phyloP scores from a whole-genome alignment of 2,797 vertebrate species.

The Myotis findleyi region DNA sequence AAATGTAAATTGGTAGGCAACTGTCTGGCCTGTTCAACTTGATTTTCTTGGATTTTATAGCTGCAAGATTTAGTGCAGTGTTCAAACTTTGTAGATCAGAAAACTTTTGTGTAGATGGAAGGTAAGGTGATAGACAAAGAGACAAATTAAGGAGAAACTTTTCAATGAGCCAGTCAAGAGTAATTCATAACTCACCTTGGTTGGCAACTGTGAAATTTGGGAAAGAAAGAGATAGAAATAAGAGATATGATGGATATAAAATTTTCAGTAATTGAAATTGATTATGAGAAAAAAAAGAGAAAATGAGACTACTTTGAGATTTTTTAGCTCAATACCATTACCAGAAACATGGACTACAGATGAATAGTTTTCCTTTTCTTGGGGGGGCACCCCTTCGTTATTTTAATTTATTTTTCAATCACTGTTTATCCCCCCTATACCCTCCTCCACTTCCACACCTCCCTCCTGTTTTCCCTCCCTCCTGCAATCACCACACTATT shows the following conservation, averaged over 20 bases:
- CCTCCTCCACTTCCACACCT: too few species aligned
- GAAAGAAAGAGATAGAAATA: neutral
- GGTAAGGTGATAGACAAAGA: neutral
- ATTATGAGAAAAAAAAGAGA: neutral
- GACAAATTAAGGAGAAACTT: neutral
- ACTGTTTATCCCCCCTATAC: too few species aligned
- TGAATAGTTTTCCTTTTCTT: neutral
- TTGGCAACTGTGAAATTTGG: neutral
- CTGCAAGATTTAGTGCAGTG: neutral
- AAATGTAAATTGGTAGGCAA: constrained; percentile 2
- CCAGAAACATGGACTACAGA: neutral
- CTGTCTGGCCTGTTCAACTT: constrained; percentile 2
- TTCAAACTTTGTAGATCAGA: neutral
- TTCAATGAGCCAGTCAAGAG: neutral
- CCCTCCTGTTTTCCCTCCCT: too few species aligned
- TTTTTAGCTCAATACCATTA: neutral
- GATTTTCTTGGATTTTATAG: constrained; percentile 24
- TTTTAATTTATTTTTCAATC: too few species aligned
- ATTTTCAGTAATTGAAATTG: neutral
- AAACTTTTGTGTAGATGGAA: neutral
- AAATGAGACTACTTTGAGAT: neutral
- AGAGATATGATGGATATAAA: neutral
- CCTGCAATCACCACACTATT: too few species aligned
- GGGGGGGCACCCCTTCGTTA: too few species aligned
- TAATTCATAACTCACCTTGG: neutral